phyloP scores from a whole-genome alignment of 1,140 invertebrate species.

The Drosophila equinoxialis region DNA sequence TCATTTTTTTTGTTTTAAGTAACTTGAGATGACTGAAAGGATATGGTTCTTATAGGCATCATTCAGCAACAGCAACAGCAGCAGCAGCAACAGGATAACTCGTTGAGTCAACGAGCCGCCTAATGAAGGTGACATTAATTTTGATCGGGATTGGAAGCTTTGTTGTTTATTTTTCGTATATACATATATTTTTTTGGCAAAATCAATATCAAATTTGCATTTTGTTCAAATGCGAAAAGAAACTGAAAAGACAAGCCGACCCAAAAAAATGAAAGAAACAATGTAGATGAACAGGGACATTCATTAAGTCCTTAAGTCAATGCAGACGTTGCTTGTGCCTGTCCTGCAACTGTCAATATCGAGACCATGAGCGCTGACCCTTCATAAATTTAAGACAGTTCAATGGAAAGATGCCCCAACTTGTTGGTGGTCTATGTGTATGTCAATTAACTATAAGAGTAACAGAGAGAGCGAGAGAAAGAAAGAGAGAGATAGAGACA shows the following conservation, averaged over 20 bases:
- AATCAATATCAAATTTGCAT: constrained; percentile 14
- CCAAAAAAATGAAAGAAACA: neutral
- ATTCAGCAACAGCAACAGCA: constrained; percentile 8
- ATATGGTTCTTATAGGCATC: constrained; percentile 25
- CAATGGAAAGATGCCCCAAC: constrained; percentile 60
- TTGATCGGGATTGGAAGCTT: neutral
- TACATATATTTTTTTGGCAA: neutral
- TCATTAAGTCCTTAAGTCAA: constrained; percentile 1
- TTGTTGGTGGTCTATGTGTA: constrained; percentile 71
- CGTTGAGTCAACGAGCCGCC: constrained; percentile 10
- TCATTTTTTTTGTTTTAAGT: constrained; percentile 14
- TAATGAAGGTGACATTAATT: constrained; percentile 8
- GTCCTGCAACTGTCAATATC: constrained; percentile 54
- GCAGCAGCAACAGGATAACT: constrained; percentile 15
- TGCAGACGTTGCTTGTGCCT: constrained; percentile 5
- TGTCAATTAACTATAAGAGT: constrained; percentile 65
- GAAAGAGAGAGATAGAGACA: constrained; percentile 1
- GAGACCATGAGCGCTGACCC: constrained; percentile 57
- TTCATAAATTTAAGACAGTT: constrained; percentile 73
- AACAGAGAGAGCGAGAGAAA: neutral
- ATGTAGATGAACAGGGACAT: constrained; percentile 13
- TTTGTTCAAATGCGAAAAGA: constrained; percentile 2
- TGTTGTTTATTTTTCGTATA: neutral
- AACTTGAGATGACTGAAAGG: constrained; percentile 49
- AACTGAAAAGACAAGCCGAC: neutral